Evolutionary conservation across 2,113 vertebrate genomes (phyloP).

Genomic region (Pteruthius melanotis): DNA sequence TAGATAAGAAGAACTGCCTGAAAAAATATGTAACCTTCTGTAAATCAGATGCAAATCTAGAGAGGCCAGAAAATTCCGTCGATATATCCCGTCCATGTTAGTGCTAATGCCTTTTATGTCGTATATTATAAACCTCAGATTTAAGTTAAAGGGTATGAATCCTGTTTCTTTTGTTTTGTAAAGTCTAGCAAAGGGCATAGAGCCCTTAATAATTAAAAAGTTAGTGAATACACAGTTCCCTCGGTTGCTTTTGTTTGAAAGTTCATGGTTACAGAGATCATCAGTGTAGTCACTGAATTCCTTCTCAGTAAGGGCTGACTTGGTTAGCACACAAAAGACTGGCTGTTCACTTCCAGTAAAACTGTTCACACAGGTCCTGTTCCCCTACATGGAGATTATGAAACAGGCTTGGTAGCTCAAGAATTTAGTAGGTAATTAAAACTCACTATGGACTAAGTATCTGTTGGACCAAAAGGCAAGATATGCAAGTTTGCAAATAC

Average conservation of each 20-base stretch:
- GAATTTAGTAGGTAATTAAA: background rate
- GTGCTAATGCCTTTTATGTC: background rate
- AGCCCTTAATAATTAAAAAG: background rate
- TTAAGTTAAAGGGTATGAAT: background rate
- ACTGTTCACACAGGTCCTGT: slow-evolving; percentile 14
- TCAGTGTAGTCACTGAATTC: background rate
- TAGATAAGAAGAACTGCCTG: background rate
- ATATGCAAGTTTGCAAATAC: background rate
- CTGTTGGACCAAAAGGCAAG: background rate
- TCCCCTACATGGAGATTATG: background rate
- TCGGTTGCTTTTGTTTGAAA: slow-evolving; percentile 18
- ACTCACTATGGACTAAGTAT: background rate
- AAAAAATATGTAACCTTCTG: background rate
- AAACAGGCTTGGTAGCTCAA: background rate
- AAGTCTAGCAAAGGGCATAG: background rate
- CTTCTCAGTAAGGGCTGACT: background rate
- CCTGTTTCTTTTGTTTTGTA: background rate
- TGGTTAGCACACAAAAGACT: slow-evolving; percentile 11
- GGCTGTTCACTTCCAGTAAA: slow-evolving; percentile 42
- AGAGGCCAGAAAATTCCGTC: background rate
- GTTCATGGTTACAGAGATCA: background rate
- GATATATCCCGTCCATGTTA: background rate
- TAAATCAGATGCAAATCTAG: background rate
- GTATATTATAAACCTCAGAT: background rate
- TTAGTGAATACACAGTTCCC: background rate